A percentile compares a stretch with the other conserved stretches of the same genome.
phyloP scores from a whole-genome alignment of 1,140 invertebrate genomes.

The Conus ventricosus region DNA sequence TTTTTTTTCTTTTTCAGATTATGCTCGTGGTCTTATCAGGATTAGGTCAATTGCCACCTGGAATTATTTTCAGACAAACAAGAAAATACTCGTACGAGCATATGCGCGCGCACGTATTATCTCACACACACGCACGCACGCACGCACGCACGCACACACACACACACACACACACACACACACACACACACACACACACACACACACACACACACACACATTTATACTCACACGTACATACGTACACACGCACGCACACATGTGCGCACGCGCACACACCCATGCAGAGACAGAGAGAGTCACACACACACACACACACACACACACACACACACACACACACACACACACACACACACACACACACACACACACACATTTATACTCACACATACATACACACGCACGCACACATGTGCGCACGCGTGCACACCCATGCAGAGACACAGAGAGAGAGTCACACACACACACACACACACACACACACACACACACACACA shows the following conservation, averaged over 20 bases:
- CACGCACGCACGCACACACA: too few species aligned
- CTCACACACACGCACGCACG: too few species aligned
- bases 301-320: conserved; percentile 5
- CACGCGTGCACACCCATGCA: background rate
- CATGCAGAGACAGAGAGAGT: background rate
- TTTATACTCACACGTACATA: too few species aligned
- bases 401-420: background rate
- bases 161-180: too few species aligned
- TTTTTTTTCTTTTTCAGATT: too few species aligned
- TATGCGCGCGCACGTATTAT: too few species aligned
- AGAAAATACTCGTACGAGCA: too few species aligned
- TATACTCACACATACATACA: background rate
- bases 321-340: background rate
- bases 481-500: background rate
- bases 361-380: background rate
- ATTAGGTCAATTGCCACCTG: too few species aligned
- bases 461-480: background rate
- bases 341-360: conserved; percentile 4
- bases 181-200: too few species aligned
- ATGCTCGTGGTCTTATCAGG: too few species aligned
- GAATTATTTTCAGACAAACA: too few species aligned
- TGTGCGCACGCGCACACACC: background rate
- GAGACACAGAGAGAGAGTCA: background rate
- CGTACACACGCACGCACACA: background rate
- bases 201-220: too few species aligned